Conservation (phyloP, 1,140 invertebrate species). For the Hypsibius dujardini region DNA sequence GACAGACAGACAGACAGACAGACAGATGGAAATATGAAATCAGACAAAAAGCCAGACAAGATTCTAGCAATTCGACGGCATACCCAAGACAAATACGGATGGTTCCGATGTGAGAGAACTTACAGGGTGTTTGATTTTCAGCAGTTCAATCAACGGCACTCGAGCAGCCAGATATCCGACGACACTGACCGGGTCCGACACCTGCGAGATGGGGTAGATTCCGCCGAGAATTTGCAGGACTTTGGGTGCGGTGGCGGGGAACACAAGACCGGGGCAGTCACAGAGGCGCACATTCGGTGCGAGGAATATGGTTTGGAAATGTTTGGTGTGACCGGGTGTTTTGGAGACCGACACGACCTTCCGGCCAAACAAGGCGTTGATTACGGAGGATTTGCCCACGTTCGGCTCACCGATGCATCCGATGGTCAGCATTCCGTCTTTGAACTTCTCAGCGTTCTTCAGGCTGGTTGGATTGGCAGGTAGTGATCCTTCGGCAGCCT, state of each 20-base stretch:
- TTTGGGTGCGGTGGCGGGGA: slow-evolving; percentile 71
- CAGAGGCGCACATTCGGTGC: slow-evolving; percentile 68
- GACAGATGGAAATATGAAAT: no score
- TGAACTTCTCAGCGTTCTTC: slow-evolving; percentile 50
- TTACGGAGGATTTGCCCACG: no score
- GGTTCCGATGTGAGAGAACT: no score
- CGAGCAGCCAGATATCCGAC: slow-evolving; percentile 58
- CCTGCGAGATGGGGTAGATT: slow-evolving; percentile 78
- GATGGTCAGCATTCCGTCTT: slow-evolving; percentile 67
- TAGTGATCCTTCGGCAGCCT: not conserved
- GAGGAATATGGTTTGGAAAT: slow-evolving; percentile 88
- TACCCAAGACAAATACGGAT: no score
- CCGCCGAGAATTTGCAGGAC: slow-evolving; percentile 59
- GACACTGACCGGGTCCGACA: slow-evolving; percentile 68
- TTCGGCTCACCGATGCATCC: no score
- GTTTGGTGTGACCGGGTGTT: slow-evolving; percentile 89
- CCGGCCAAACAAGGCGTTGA: no score
- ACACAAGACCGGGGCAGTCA: slow-evolving; percentile 86
- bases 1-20: no score
- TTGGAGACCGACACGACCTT: no score
- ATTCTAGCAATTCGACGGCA: no score
- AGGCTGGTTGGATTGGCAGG: not conserved
- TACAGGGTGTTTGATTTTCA: slow-evolving; percentile 49
- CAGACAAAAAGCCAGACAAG: no score
- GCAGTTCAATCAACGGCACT: no score